Evolutionary conservation across 2,113 vertebrate genomes (phyloP), one percentile per base, ranked within the genome.

Genomic region (Apteryx owenii): DNA sequence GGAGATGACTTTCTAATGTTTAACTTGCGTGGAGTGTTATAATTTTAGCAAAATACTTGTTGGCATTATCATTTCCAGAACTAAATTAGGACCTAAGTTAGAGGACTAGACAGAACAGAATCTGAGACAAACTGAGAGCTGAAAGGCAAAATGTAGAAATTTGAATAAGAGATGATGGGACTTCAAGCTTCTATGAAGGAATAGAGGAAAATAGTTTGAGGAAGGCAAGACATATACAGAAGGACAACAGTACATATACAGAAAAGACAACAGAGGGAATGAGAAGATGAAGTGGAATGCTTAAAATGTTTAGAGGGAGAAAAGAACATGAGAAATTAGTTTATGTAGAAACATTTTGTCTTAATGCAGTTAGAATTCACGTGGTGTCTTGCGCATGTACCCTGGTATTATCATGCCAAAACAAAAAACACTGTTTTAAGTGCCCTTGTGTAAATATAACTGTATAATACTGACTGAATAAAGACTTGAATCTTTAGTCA

Each of bases 401-500:
- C 26, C 2, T 6, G 5, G 9, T 64, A 58, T 10, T 60, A 22
- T 7, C 46, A 72, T 28, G 26, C 5, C 33, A 69, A 93, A 88
- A 36, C 5, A 88, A 71, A 79, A 86, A 56, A 3, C 18, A 60
- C n/a, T 33, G n/a, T 73, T 93, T 92, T 72, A 95, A 46, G 33
- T 72, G 14, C 81, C 44, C 72, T 3, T 54, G 53, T 53, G 56
- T 53, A 89, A 72, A 46, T 82, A 83, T 58, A 95, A 75, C 81
- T 92, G 73, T 58, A 85, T 79, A 89, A 72, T 90, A 85, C 86
- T 79, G 86, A 81, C 86, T 77, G 88, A 95, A 95, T 87, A 97
- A 93, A 87, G 72, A 76, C 79, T 71, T 94, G 96, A 93, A 96
- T 96, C 75, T 90, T 97, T 82, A 98, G 82, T 81, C 56, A 65